Conservation (phyloP, 2,888 invertebrate genomes). For the Lamellibrachia satsuma region DNA sequence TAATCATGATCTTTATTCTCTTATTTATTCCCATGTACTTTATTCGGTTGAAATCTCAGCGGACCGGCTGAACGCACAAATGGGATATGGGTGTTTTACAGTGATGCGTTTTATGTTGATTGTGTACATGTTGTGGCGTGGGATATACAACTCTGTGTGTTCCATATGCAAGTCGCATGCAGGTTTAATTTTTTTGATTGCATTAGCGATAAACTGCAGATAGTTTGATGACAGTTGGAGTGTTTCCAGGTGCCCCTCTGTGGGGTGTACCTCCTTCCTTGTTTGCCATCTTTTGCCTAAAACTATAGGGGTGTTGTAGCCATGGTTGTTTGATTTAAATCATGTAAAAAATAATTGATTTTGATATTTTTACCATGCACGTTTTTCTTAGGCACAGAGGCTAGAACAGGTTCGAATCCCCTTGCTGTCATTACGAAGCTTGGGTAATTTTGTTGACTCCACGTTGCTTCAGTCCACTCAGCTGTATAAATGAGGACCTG, state of each 20-base stretch:
- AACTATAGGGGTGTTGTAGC: too few relatives aligned
- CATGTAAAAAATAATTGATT: too few relatives aligned
- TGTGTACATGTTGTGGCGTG: neutral
- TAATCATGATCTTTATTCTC: neutral
- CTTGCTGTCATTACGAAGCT: too few relatives aligned
- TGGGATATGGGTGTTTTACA: conserved; percentile 4
- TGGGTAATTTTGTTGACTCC: too few relatives aligned
- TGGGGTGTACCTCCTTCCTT: neutral
- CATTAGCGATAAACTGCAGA: neutral
- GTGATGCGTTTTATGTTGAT: neutral
- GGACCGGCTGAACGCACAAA: neutral
- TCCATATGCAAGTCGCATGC: neutral
- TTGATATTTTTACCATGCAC: too few relatives aligned
- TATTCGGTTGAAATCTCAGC: neutral
- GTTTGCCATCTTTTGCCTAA: too few relatives aligned
- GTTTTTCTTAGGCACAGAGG: too few relatives aligned
- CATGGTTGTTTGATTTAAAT: too few relatives aligned
- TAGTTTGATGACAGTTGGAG: neutral
- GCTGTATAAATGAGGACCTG: too few relatives aligned
- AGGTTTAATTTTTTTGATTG: neutral
- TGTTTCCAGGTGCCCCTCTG: neutral
- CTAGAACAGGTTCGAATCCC: too few relatives aligned
- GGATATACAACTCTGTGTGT: neutral
- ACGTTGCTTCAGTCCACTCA: too few relatives aligned
- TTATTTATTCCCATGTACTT: neutral